Evolutionary conservation across 2,797 vertebrate species (phyloP).

Genomic region (Tinamus major): DNA sequence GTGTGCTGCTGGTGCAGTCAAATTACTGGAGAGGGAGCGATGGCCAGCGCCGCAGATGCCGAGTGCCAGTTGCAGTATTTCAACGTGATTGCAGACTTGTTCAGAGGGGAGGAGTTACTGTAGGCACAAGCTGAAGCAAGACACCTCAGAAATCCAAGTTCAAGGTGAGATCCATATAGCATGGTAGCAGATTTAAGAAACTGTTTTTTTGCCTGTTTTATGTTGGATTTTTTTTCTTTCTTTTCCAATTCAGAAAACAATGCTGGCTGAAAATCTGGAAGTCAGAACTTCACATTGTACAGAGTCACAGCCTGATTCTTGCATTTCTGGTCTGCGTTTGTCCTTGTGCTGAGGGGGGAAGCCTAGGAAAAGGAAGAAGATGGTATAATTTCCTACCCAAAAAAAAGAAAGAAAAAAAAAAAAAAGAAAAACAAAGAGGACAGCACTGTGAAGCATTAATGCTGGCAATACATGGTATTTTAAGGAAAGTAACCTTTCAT

Average conservation of each 20-base stretch:
- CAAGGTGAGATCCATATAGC: slow-evolving; percentile 57
- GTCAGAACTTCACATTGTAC: not conserved
- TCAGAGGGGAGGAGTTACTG: not conserved
- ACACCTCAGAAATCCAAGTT: slow-evolving; percentile 1
- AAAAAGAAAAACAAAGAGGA: too few species aligned
- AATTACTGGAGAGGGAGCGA: not conserved
- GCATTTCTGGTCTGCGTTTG: not conserved
- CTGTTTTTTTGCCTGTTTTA: too few species aligned
- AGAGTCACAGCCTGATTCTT: not conserved
- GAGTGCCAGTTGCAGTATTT: not conserved
- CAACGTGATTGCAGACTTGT: not conserved
- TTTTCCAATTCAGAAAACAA: not conserved
- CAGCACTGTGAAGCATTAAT: not conserved
- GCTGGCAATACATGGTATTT: not conserved
- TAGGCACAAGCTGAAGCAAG: not conserved
- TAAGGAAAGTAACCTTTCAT: not conserved
- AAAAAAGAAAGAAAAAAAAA: not conserved
- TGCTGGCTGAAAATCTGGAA: not conserved
- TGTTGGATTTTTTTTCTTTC: not conserved
- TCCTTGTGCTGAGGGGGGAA: not conserved
- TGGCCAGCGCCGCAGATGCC: not conserved
- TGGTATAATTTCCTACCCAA: not conserved
- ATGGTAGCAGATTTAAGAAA: not conserved
- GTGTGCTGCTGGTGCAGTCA: not conserved
- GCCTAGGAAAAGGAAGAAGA: not conserved